Percentiles rank a stretch among this genome's conserved stretches.
phyloP scores from a whole-genome alignment of 2,888 invertebrate genomes.

The Leptinotarsa haldemani region DNA sequence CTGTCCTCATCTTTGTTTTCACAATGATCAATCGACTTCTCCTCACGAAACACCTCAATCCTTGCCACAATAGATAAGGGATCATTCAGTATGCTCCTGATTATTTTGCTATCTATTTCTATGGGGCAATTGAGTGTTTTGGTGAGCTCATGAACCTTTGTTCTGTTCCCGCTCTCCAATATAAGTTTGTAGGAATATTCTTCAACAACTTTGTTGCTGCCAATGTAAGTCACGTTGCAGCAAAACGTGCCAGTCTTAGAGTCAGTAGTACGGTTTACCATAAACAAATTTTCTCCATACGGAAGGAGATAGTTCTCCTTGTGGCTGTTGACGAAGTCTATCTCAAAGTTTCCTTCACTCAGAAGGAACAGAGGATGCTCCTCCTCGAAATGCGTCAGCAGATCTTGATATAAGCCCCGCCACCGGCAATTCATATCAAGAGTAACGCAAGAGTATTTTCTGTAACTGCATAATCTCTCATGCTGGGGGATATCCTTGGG shows the following conservation, averaged over 20 bases:
- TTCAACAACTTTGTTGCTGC: conserved; percentile 38
- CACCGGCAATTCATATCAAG: conserved; percentile 51
- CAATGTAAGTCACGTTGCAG: conserved; percentile 52
- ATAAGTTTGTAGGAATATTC: conserved; percentile 42
- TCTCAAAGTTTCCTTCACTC: conserved; percentile 54
- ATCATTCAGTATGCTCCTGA: conserved; percentile 47
- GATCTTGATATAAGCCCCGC: conserved; percentile 52
- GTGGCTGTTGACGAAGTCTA: conserved; percentile 57
- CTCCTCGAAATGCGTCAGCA: conserved; percentile 56
- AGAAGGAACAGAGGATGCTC: conserved; percentile 55
- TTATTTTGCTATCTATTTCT: conserved; percentile 43
- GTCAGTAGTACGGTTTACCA: conserved; percentile 53
- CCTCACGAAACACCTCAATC: conserved; percentile 41
- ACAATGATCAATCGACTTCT: conserved; percentile 23
- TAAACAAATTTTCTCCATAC: conserved; percentile 53
- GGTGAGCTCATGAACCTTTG: conserved; percentile 30
- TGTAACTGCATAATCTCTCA: conserved; percentile 54
- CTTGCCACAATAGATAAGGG: conserved; percentile 49
- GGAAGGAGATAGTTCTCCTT: conserved; percentile 55
- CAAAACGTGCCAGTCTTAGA: conserved; percentile 48
- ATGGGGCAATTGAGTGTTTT: conserved; percentile 42
- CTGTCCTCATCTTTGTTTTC: conserved; percentile 31
- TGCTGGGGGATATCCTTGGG: conserved; percentile 52
- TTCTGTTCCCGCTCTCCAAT: conserved; percentile 44
- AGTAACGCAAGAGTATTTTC: conserved; percentile 52